Conservation (phyloP, 1,140 invertebrate genomes). For the Drosophila ogumai region DNA sequence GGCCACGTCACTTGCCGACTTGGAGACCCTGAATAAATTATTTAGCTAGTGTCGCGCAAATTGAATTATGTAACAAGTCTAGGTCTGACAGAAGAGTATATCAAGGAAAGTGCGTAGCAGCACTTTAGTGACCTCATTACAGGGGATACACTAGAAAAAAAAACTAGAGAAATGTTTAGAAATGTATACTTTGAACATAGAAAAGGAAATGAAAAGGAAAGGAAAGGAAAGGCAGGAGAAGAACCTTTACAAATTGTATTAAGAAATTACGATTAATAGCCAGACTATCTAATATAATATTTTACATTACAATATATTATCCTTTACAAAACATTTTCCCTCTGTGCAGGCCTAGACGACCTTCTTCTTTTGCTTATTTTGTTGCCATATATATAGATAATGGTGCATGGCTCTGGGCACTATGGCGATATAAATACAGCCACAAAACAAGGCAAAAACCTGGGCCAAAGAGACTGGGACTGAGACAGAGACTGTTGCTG, state of each 20-base stretch:
- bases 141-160: not conserved
- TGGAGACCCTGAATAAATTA: conserved; percentile 44
- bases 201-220: no score
- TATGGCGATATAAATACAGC: conserved; percentile 55
- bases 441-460: conserved; percentile 24
- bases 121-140: conserved; percentile 62
- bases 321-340: not conserved
- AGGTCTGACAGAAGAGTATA: conserved; percentile 8
- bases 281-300: no score
- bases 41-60: conserved; percentile 66
- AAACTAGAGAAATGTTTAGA: not conserved
- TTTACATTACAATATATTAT: no score
- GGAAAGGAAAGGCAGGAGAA: not conserved
- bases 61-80: conserved; percentile 62
- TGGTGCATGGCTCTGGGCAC: conserved; percentile 63
- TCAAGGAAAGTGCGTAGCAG: conserved; percentile 21
- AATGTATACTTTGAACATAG: no score
- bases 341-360: not conserved
- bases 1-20: conserved; percentile 29
- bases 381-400: conserved; percentile 51
- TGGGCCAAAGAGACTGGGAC: conserved; percentile 1
- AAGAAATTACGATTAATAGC: no score
- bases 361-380: conserved; percentile 38
- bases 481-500: not conserved
- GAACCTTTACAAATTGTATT: no score